Base-by-base conservation (phyloP, 2,113 vertebrate species). In the Pollimyrus isidori region DNA sequence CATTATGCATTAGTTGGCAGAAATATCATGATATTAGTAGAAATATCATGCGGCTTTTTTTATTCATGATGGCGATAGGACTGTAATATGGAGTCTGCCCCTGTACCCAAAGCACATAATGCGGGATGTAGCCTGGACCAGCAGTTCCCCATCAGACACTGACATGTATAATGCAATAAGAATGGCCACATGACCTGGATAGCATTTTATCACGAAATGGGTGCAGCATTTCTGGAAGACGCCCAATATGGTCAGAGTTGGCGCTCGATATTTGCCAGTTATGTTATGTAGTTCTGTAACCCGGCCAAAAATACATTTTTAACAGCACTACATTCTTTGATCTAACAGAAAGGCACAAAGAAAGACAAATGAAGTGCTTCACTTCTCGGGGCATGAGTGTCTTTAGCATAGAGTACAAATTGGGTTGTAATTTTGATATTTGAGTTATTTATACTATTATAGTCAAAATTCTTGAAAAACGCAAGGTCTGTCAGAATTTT, bases 271-370 rank as follows among this genome's bases (percentile, higher is more conserved):
- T 39, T 80, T 42, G 73, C 35, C 35, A 80, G 17, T 17, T 30
- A 76, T 80, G 73, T 80, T 80, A 19, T 39, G 73, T 80, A 39
- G 35, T 80, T 80, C 73, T 80, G 73, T 80, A 80, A 80, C 73
- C 6, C 15, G 19, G 73, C 73, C 73, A 42, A 80, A 80, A 80
- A 80, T 39, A 19, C 17, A 80, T 80, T 42, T 80, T 80, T 42
- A 80, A 80, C 30, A 80, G 73, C 35, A 80, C 13, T 80, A 80
- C 30, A 80, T 80, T 42, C 30, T 80, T 80, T 80, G 13, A 42
- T 80, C 73, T 42, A 80, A 35, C 69, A 76, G 69, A 1, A 17
- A 76, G 10, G 15, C 35, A 35, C 69, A 76, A 76, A 35, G 13
- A 76, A 17, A 76, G 30, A 7, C 30, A 76, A 17, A 76, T 76